Conservation (phyloP, 2,797 vertebrate species). For the Passerculus sandwichensis region DNA sequence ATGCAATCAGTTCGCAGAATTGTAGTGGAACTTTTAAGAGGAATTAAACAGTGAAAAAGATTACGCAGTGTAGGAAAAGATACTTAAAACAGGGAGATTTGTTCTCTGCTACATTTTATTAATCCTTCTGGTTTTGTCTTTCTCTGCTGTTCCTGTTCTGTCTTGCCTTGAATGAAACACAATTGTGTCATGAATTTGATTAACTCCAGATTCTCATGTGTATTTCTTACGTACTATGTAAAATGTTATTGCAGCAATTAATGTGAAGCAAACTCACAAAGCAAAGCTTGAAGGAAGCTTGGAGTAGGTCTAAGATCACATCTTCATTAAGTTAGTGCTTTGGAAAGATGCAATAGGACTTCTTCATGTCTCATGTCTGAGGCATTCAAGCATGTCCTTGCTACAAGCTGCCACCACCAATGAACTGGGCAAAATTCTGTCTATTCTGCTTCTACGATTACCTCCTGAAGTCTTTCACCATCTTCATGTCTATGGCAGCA, state of each 20-base stretch:
- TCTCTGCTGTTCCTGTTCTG: neutral
- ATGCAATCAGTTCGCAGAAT: neutral
- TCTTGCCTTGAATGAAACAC: neutral
- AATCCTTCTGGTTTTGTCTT: neutral
- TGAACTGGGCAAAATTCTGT: neutral
- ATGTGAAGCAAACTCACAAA: neutral
- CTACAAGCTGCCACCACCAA: neutral
- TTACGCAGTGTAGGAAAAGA: neutral
- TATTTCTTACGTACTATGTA: neutral
- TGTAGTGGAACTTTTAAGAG: neutral
- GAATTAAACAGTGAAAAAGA: neutral
- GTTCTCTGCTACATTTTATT: neutral
- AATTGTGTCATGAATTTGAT: neutral
- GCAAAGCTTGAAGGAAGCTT: neutral
- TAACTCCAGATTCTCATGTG: neutral
- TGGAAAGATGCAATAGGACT: neutral
- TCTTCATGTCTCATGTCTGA: neutral
- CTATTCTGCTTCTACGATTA: neutral
- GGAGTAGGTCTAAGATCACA: neutral
- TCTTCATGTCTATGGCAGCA: neutral
- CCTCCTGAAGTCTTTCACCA: neutral
- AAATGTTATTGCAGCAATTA: neutral
- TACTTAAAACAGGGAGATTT: neutral
- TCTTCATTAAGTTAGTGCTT: neutral
- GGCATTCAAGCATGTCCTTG: neutral